Percentiles rank a stretch among this genome's conserved stretches.
Evolutionary conservation across 2,113 vertebrate genomes (phyloP).

Genomic region (Cyanoderma ruficeps): DNA sequence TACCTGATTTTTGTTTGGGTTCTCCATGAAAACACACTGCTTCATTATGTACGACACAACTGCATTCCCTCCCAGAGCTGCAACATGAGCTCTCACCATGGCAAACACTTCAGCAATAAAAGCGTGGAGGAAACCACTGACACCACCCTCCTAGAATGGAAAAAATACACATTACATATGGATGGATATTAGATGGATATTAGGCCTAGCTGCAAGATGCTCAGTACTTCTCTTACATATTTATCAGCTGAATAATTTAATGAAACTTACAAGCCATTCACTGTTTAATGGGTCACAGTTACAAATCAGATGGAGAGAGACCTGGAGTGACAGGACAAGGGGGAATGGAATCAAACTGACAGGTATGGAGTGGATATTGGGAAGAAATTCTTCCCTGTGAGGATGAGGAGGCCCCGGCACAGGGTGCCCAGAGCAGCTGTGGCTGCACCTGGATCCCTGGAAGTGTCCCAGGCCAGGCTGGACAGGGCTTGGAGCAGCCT

Average conservation of each 20-base stretch:
- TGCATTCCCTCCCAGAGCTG: constrained; percentile 93
- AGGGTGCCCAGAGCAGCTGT: neutral
- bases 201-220: neutral
- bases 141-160: constrained; percentile 87
- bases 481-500: neutral
- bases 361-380: neutral
- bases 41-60: constrained; percentile 99
- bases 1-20: constrained; percentile 99
- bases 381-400: neutral
- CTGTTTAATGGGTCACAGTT: neutral
- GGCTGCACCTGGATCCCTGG: neutral
- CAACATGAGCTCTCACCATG: constrained; percentile 96
- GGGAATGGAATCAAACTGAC: neutral
- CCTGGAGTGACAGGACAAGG: neutral
- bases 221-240: neutral
- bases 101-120: constrained; percentile 98
- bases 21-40: constrained; percentile 98
- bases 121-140: constrained; percentile 95
- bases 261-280: neutral
- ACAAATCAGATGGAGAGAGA: neutral
- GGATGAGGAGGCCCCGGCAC: neutral
- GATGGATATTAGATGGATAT: too few relatives aligned
- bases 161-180: neutral
- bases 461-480: neutral
- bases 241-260: neutral